phyloP scores from a whole-genome alignment of 2,888 invertebrate genomes.

The Nowickia ferox region DNA sequence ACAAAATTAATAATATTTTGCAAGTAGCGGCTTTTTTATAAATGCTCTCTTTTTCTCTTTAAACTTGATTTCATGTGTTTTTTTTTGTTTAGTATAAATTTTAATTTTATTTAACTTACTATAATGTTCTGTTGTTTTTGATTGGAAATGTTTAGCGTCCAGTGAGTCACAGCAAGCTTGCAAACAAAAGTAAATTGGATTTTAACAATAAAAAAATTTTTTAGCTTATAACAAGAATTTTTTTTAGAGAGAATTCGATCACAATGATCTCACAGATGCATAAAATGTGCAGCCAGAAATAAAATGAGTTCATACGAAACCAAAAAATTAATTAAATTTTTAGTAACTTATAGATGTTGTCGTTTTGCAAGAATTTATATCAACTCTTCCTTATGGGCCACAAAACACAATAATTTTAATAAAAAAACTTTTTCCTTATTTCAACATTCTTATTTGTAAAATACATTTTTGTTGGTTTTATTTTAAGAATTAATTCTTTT shows the following conservation, averaged over 20 bases:
- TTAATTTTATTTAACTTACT: slow-evolving; percentile 19
- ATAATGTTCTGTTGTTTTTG: slow-evolving; percentile 50
- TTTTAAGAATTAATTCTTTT: slow-evolving; percentile 14
- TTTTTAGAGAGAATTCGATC: not conserved
- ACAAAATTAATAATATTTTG: slow-evolving; percentile 14
- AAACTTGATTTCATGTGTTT: slow-evolving; percentile 32
- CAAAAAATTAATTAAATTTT: not conserved
- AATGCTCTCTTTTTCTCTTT: slow-evolving; percentile 23
- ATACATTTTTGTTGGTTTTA: not conserved
- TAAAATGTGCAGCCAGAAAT: not conserved
- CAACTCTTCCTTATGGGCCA: not conserved
- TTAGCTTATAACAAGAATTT: slow-evolving; percentile 5
- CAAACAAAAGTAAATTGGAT: slow-evolving; percentile 10
- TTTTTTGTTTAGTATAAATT: slow-evolving; percentile 16
- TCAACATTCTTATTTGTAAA: not conserved
- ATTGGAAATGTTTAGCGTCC: slow-evolving; percentile 50
- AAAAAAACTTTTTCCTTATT: too few relatives aligned
- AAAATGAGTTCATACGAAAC: not conserved
- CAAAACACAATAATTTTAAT: too few relatives aligned
- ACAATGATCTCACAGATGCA: not conserved
- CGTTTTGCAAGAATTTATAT: not conserved
- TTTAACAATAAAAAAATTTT: slow-evolving; percentile 16
- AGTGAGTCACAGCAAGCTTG: slow-evolving; percentile 52
- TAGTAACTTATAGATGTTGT: too few relatives aligned
- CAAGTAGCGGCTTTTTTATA: slow-evolving; percentile 20